phyloP scores from a whole-genome alignment of 2,888 invertebrate genomes.

The Seira musarum region DNA sequence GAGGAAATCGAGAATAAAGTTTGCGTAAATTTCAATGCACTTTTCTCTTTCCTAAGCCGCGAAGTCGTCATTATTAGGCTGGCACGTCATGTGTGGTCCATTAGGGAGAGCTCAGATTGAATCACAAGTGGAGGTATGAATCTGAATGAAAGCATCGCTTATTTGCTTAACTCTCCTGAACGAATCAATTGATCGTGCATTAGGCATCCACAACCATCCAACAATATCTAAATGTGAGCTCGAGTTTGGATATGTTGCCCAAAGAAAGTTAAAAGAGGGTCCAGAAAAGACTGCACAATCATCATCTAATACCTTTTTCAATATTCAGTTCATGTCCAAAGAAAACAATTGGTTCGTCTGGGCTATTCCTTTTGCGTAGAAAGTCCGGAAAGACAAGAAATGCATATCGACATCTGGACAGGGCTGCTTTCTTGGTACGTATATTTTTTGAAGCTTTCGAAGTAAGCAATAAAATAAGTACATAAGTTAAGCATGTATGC shows the following conservation, averaged over 20 bases:
- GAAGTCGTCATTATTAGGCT: too few species aligned
- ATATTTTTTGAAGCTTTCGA: neutral
- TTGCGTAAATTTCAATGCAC: constrained; percentile 1
- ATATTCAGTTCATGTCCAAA: constrained; percentile 49
- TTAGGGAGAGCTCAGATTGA: constrained; percentile 46
- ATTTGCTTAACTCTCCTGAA: constrained; percentile 23
- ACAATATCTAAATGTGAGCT: too few species aligned
- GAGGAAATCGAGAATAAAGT: too few species aligned
- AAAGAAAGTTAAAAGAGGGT: neutral
- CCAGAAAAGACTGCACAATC: neutral
- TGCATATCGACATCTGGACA: constrained; percentile 40
- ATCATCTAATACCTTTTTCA: neutral
- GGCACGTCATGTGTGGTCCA: constrained; percentile 46
- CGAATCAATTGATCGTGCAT: constrained; percentile 47
- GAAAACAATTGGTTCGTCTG: constrained; percentile 52
- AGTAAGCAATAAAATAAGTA: constrained; percentile 25
- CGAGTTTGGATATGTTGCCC: neutral
- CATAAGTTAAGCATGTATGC: neutral
- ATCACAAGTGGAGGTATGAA: constrained; percentile 36
- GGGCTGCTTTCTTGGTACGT: neutral
- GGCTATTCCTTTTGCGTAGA: constrained; percentile 24
- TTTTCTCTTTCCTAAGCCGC: constrained; percentile 5
- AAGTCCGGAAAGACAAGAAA: constrained; percentile 12
- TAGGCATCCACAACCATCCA: too few species aligned
- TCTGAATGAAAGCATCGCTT: constrained; percentile 11